These are phyloP conservation scores for Dermochelys coriacea DNA, from an alignment of 2,797 vertebrate genomes.

Conservation along the genomic window DNA sequence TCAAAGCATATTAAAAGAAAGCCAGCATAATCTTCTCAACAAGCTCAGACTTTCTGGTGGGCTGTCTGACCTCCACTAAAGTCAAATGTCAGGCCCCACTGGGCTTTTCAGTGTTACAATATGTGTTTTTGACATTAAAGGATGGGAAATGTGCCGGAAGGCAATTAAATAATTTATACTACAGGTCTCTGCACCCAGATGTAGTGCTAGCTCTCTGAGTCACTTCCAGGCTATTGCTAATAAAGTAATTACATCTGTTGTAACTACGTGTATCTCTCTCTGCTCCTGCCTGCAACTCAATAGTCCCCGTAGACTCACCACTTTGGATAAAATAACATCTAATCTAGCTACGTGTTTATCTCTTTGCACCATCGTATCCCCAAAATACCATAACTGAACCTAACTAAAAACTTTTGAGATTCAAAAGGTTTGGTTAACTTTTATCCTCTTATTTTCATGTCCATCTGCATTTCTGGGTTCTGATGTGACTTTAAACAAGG, in stretches of 20 bases:
- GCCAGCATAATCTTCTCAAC: neutral
- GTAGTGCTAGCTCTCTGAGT: neutral
- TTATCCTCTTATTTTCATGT: neutral
- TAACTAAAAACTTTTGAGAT: neutral
- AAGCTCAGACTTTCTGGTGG: neutral
- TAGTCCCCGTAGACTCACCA: accelerated
- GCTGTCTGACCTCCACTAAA: neutral
- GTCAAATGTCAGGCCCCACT: constrained; percentile 7
- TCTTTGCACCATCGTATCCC: neutral
- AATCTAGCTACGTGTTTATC: neutral
- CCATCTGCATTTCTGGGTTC: neutral
- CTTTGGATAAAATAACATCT: neutral
- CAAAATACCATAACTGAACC: neutral
- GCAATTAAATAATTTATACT: neutral
- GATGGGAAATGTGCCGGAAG: neutral
- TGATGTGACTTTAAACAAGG: neutral
- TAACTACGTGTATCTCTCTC: neutral
- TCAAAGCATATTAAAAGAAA: neutral
- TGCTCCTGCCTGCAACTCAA: neutral
- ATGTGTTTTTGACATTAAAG: constrained; percentile 39
- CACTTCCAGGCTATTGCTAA: neutral
- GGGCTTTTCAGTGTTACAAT: constrained; percentile 38
- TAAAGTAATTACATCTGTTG: neutral
- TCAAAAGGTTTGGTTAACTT: neutral
- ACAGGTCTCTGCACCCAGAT: neutral